A percentile compares a stretch with the other conserved stretches of the same genome.
phyloP scores from a whole-genome alignment of 1,140 invertebrate species.

The Leptonema lineaticorne region DNA sequence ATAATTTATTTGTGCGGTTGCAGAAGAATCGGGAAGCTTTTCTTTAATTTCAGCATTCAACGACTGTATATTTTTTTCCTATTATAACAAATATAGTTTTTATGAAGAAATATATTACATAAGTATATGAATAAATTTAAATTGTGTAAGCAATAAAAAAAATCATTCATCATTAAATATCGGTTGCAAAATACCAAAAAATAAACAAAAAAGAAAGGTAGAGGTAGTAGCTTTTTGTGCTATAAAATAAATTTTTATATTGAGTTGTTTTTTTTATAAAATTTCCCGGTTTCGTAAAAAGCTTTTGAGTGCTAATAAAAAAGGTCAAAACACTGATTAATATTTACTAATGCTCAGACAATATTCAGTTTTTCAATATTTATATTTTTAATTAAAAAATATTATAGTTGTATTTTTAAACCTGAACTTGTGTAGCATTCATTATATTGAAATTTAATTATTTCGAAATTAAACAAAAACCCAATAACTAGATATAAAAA shows the following conservation, averaged over 20 bases:
- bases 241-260: background rate
- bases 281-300: background rate
- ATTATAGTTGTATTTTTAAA: too few relatives aligned
- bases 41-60: conserved; percentile 69
- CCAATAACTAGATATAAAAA: too few relatives aligned
- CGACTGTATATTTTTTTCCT: conserved; percentile 72
- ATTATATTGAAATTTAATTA: too few relatives aligned
- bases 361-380: too few relatives aligned
- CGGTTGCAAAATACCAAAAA: background rate
- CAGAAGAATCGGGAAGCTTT: conserved; percentile 48
- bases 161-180: background rate
- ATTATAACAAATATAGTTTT: conserved; percentile 26
- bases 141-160: background rate
- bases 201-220: too few relatives aligned
- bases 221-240: background rate
- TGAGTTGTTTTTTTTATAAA: background rate
- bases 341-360: too few relatives aligned
- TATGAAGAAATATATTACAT: background rate
- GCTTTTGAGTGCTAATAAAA: conserved; percentile 3
- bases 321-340: conserved; percentile 1
- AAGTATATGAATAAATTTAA: background rate
- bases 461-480: too few relatives aligned
- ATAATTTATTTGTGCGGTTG: conserved; percentile 43
- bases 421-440: too few relatives aligned
- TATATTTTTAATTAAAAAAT: too few relatives aligned